Percentiles rank a stretch among this genome's conserved stretches.
Conservation (phyloP, 2,113 vertebrate genomes). For the Pleuronectes platessa region DNA sequence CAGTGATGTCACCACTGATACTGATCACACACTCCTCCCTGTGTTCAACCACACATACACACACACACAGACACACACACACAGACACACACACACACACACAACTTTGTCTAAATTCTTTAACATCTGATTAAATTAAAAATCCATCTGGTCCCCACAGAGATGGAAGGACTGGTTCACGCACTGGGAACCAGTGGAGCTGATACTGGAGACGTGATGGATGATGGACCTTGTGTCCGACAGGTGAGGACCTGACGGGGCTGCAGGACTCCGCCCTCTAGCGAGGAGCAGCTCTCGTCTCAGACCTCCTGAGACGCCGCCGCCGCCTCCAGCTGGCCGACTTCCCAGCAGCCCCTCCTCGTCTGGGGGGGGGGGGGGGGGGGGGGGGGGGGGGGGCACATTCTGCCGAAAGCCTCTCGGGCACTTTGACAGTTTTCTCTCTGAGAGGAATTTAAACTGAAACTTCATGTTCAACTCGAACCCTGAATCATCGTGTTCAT, state of each 20-base stretch:
- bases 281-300: neutral
- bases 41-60: conserved; percentile 26
- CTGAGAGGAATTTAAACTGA: conserved; percentile 35
- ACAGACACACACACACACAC: too few species aligned
- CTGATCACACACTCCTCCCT: conserved; percentile 57
- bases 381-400: conserved; percentile 75
- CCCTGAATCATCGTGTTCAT: conserved; percentile 32
- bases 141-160: neutral
- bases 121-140: neutral
- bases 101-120: neutral
- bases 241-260: neutral
- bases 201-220: too few species aligned
- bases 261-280: neutral
- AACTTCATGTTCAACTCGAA: conserved; percentile 28
- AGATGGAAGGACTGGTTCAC: neutral
- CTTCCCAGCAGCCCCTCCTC: conserved; percentile 61
- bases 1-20: conserved; percentile 55
- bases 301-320: conserved; percentile 47
- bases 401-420: conserved; percentile 37
- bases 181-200: too few species aligned
- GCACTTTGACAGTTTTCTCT: conserved; percentile 48
- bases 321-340: conserved; percentile 67
- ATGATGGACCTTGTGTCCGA: neutral
- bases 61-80: conserved; percentile 3
- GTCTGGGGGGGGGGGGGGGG: conserved; percentile 76